Evolutionary conservation across 2,888 invertebrate genomes (phyloP).

Genomic region (Girardia tigrina): DNA sequence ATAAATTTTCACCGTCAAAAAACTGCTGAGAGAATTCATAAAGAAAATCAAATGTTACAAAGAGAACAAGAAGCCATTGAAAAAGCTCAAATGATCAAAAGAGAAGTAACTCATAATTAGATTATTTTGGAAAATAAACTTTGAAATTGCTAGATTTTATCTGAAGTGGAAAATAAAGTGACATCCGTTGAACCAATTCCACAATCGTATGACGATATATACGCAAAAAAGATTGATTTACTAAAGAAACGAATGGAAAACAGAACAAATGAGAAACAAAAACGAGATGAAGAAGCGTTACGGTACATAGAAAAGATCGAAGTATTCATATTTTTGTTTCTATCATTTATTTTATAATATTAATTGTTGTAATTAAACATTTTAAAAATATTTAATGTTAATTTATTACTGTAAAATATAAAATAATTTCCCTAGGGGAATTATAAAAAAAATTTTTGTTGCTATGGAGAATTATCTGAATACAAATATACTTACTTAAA

Average conservation of each 20-base stretch:
- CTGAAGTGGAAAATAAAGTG: constrained; percentile 8
- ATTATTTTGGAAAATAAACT: no score
- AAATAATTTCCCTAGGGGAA: no score
- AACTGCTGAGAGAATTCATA: not conserved
- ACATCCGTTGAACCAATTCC: not conserved
- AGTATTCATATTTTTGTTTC: not conserved
- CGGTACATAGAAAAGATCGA: not conserved
- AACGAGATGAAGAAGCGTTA: not conserved
- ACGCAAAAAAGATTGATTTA: not conserved
- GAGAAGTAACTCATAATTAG: not conserved
- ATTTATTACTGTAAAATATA: no score
- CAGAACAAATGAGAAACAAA: not conserved
- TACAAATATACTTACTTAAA: no score
- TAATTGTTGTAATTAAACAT: no score
- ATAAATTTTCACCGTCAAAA: not conserved
- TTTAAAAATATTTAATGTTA: no score
- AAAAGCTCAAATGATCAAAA: not conserved
- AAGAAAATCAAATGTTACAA: not conserved
- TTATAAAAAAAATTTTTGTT: no score
- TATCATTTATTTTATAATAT: no score
- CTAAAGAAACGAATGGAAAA: not conserved
- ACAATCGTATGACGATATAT: not conserved
- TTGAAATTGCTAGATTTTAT: no score
- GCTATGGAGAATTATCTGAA: no score
- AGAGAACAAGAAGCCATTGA: not conserved